Percentiles rank a stretch among this genome's conserved stretches.
Evolutionary conservation across 2,113 vertebrate genomes (phyloP).

Genomic region (Numenius arquata): DNA sequence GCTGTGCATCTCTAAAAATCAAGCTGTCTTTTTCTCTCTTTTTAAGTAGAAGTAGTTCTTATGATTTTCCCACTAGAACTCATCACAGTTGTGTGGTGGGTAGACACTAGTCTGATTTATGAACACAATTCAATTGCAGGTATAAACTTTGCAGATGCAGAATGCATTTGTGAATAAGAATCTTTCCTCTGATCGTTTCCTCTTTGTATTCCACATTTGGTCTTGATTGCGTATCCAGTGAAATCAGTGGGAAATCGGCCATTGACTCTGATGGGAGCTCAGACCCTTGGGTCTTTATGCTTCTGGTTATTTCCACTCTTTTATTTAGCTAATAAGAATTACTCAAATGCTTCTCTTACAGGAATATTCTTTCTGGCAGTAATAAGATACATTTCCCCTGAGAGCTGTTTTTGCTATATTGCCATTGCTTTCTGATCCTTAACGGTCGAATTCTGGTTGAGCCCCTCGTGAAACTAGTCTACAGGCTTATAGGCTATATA

Average conservation of each 20-base stretch:
- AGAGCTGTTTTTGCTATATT: constrained; percentile 37
- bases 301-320: constrained; percentile 47
- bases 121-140: background rate
- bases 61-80: background rate
- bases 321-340: constrained; percentile 49
- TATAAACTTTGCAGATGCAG: background rate
- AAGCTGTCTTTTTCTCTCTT: background rate
- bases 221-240: background rate
- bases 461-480: background rate
- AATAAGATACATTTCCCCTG: constrained; percentile 30
- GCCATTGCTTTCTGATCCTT: constrained; percentile 46
- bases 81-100: background rate
- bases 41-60: background rate
- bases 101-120: background rate
- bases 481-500: background rate
- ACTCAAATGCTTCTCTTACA: constrained; percentile 22
- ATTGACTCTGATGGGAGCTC: background rate
- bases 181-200: background rate
- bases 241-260: constrained; percentile 11
- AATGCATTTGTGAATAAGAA: background rate
- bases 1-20: background rate
- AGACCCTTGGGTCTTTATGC: constrained; percentile 13
- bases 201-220: background rate
- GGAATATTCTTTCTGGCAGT: constrained; percentile 40
- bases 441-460: background rate